Percentiles rank a stretch among this genome's conserved stretches.
These are phyloP conservation scores for Heloderma charlesbogerti DNA, from an alignment of 2,113 vertebrate species.

Conservation along the genomic window DNA sequence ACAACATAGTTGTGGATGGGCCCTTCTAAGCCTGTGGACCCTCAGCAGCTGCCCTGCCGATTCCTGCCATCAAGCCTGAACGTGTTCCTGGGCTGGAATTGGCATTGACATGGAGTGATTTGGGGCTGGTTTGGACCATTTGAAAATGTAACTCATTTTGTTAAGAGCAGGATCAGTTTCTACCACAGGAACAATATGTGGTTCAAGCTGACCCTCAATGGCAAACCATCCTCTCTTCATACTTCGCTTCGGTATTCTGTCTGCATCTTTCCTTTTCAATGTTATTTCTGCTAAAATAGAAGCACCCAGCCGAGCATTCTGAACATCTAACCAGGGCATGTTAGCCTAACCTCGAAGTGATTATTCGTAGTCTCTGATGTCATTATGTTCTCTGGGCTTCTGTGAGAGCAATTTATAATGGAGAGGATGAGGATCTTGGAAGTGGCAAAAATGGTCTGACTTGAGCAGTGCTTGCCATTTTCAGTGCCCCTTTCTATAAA, in stretches of 20 bases:
- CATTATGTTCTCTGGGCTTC: background rate
- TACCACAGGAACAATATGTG: background rate
- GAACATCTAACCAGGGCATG: background rate
- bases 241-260: background rate
- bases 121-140: too few species aligned
- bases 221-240: background rate
- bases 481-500: background rate
- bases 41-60: too few species aligned
- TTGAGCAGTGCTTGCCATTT: background rate
- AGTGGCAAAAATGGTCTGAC: slow-evolving; percentile 16
- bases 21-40: too few species aligned
- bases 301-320: background rate
- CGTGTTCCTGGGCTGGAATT: background rate
- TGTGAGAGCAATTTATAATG: background rate
- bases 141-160: background rate
- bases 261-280: background rate
- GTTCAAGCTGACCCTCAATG: background rate
- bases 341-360: background rate
- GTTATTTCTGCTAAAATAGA: background rate
- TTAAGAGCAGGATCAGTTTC: background rate
- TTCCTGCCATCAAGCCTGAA: background rate
- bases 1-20: too few species aligned
- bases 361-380: background rate
- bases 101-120: background rate
- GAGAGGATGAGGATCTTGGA: slow-evolving; percentile 4